Conservation (phyloP, 1,140 invertebrate genomes). For the Ceratina japonica region DNA sequence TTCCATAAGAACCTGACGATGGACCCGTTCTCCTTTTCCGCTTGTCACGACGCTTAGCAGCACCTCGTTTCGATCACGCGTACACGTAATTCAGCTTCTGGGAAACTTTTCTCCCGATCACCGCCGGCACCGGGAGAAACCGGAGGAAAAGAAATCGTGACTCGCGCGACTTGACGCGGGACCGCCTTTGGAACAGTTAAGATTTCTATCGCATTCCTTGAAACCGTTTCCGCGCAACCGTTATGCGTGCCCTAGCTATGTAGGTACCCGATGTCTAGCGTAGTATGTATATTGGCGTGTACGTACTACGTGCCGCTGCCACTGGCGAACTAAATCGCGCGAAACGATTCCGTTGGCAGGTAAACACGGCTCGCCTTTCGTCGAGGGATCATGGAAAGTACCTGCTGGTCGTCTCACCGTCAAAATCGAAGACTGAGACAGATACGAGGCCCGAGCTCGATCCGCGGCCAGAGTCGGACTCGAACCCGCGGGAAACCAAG, state of each 20-base stretch:
- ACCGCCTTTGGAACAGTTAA: conserved; percentile 8
- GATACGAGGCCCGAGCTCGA: no score
- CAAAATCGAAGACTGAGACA: neutral
- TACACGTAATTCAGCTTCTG: neutral
- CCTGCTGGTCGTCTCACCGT: neutral
- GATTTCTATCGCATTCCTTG: conserved; percentile 29
- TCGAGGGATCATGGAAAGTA: neutral
- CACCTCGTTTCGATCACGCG: no score
- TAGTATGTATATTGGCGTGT: neutral
- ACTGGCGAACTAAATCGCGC: neutral
- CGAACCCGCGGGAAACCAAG: no score
- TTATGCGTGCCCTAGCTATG: neutral
- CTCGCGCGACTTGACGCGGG: neutral
- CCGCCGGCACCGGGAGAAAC: neutral
- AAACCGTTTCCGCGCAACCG: conserved; percentile 25
- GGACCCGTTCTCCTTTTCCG: neutral
- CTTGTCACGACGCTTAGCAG: no score
- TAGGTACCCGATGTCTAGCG: neutral
- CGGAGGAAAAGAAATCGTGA: neutral
- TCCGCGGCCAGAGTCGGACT: no score
- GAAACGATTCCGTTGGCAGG: conserved; percentile 9
- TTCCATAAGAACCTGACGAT: no score
- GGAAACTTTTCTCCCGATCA: neutral
- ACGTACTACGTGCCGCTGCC: no score
- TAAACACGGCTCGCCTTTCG: neutral